Percentiles rank a stretch among this genome's conserved stretches.
Evolutionary conservation across 92 coral and sea anemone species (phyloP).

Genomic region (Actinostola sp.): DNA sequence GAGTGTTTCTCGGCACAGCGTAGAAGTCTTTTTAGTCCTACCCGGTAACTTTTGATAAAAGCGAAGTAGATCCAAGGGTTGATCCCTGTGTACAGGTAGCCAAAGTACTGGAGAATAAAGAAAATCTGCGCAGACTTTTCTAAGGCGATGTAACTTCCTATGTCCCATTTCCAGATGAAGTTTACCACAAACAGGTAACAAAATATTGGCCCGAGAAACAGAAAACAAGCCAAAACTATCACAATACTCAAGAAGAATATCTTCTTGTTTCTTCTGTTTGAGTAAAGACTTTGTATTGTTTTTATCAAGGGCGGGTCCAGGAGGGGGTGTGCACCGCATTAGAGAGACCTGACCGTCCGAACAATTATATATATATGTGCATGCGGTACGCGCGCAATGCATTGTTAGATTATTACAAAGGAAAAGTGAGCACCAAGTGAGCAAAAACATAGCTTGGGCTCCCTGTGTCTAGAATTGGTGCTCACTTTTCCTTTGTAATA

Average conservation of each 20-base stretch:
- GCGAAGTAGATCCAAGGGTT: slow-evolving; percentile 12
- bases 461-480: too few species aligned
- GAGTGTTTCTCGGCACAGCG: too few species aligned
- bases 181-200: neutral
- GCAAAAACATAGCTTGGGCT: too few species aligned
- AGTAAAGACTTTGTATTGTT: too few species aligned
- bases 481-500: too few species aligned
- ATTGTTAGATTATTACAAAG: too few species aligned
- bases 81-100: neutral
- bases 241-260: neutral
- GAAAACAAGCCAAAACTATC: neutral
- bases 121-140: neutral
- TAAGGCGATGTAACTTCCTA: neutral
- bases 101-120: neutral
- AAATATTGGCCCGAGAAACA: neutral
- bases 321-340: too few species aligned
- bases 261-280: neutral
- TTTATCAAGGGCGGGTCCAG: too few species aligned
- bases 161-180: neutral
- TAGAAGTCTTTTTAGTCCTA: slow-evolving; percentile 7
- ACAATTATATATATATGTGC: too few species aligned
- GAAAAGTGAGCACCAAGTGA: too few species aligned
- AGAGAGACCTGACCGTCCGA: too few species aligned
- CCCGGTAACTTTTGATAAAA: slow-evolving; percentile 7
- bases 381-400: too few species aligned